Evolutionary conservation across 2,888 invertebrate genomes (phyloP).

Genomic region (Ormia ochracea): DNA sequence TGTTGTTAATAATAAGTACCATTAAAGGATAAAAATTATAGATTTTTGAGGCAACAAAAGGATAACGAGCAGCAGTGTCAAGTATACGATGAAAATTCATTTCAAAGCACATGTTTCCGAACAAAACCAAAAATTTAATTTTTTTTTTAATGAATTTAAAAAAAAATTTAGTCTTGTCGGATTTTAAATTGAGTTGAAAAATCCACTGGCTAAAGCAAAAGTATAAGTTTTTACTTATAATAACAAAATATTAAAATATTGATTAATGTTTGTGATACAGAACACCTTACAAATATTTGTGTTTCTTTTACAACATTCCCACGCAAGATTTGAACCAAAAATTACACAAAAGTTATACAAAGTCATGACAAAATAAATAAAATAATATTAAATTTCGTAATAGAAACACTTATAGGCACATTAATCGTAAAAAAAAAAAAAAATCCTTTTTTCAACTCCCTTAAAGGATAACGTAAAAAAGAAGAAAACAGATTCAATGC

Average conservation of each 20-base stretch:
- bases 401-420: background rate
- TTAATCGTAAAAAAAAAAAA: background rate
- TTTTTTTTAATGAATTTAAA: too few species aligned
- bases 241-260: too few species aligned
- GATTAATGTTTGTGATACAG: too few species aligned
- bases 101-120: too few species aligned
- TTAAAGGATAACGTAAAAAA: slow-evolving; percentile 1
- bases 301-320: slow-evolving; percentile 3
- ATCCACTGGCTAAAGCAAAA: too few species aligned
- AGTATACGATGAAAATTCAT: too few species aligned
- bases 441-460: slow-evolving; percentile 42
- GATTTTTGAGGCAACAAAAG: background rate
- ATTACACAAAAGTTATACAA: slow-evolving; percentile 61
- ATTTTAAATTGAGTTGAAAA: too few species aligned
- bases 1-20: background rate
- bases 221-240: too few species aligned
- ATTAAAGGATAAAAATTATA: background rate
- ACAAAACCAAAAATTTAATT: too few species aligned
- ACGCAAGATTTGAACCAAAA: slow-evolving; percentile 15
- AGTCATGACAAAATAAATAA: slow-evolving; percentile 52
- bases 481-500: slow-evolving; percentile 21
- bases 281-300: background rate
- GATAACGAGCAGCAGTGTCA: too few species aligned
- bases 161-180: too few species aligned
- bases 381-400: slow-evolving; percentile 59